Percentiles rank a stretch among this genome's conserved stretches.
Conservation (phyloP, 2,113 vertebrate genomes). For the Steatornis caripensis region DNA sequence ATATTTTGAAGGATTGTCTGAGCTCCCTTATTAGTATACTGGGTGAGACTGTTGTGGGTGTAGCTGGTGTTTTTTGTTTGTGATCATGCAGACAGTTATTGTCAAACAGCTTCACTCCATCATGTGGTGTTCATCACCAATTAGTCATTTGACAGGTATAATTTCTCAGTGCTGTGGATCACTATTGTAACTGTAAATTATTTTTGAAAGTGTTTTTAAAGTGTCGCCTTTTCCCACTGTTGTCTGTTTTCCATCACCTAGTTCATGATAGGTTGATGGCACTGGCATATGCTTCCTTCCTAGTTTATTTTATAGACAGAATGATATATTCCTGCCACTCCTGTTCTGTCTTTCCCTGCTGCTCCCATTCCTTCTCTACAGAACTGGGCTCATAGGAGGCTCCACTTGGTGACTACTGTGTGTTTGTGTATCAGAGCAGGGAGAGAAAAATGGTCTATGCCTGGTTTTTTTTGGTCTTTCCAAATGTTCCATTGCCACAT, state of each 20-base stretch:
- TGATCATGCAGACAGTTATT: slow-evolving; percentile 15
- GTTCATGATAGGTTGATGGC: background rate
- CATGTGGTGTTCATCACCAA: slow-evolving; percentile 45
- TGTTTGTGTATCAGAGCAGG: background rate
- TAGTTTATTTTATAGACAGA: background rate
- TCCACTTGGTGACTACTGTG: background rate
- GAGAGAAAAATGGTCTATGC: background rate
- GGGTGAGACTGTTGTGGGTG: background rate
- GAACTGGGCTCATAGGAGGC: background rate
- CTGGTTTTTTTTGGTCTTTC: background rate
- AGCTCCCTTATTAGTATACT: background rate
- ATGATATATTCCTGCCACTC: background rate
- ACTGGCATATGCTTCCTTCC: background rate
- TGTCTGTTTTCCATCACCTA: slow-evolving; percentile 2
- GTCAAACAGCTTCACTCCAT: slow-evolving; percentile 22
- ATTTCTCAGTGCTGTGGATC: slow-evolving; percentile 32
- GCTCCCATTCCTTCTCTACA: background rate
- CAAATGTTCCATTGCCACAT: background rate
- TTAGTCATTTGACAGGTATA: slow-evolving; percentile 55
- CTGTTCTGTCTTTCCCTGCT: background rate
- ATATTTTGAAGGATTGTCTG: background rate
- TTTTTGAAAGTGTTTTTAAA: background rate
- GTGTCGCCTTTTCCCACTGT: background rate
- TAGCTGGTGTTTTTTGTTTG: slow-evolving; percentile 1
- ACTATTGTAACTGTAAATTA: slow-evolving; percentile 13